Conservation (phyloP, 2,113 vertebrate species). For the Solenodon paradoxus region DNA sequence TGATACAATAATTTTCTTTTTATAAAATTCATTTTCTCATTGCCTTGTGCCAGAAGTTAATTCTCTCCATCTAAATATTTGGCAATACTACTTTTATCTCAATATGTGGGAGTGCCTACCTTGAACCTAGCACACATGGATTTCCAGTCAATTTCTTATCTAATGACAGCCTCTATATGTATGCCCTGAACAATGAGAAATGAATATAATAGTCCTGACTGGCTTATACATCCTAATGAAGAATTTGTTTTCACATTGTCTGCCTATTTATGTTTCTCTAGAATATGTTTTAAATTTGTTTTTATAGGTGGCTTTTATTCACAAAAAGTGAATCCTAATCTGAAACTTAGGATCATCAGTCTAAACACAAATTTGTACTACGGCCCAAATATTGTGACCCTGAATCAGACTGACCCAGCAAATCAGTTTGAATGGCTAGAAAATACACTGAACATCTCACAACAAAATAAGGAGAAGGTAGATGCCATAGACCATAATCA, state of each 20-base stretch:
- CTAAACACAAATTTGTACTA: conserved; percentile 98
- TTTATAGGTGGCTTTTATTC: conserved; percentile 95
- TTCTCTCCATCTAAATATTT: neutral
- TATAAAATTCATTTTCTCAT: neutral
- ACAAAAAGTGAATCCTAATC: conserved; percentile 83
- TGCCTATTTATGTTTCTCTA: conserved; percentile 14
- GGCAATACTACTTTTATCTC: neutral
- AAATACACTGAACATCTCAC: conserved; percentile 81
- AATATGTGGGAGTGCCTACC: neutral
- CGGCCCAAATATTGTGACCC: conserved; percentile 85
- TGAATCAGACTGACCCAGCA: conserved; percentile 91
- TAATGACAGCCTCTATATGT: neutral
- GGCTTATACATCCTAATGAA: neutral
- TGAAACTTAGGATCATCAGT: conserved; percentile 89
- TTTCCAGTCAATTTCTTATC: neutral
- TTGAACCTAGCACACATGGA: neutral
- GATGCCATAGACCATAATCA: neutral
- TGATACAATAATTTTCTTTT: neutral
- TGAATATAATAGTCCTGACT: neutral
- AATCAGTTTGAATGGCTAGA: conserved; percentile 89
- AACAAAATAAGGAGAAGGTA: conserved; percentile 87
- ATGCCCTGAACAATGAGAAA: neutral
- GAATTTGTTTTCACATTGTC: neutral
- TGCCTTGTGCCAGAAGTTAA: neutral
- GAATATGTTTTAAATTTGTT: conserved; percentile 58